phyloP scores from a whole-genome alignment of 2,113 vertebrate species.

The Chaenocephalus aceratus region DNA sequence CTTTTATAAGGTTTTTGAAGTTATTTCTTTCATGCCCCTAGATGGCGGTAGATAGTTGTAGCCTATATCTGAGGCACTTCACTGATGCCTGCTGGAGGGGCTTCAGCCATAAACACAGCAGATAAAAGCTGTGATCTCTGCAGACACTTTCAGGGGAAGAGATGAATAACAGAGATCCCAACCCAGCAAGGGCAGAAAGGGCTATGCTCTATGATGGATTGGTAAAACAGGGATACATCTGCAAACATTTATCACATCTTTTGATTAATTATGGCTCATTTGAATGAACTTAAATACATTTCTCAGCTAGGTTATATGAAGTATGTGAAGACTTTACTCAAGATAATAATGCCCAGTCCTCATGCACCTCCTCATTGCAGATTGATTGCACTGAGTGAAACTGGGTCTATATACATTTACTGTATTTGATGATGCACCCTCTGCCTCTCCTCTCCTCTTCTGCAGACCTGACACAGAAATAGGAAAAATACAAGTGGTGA shows the following conservation, averaged over 20 bases:
- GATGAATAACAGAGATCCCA: conserved; percentile 12
- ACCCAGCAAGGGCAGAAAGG: not conserved
- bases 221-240: not conserved
- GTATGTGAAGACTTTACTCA: not conserved
- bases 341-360: not conserved
- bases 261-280: not conserved
- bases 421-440: not conserved
- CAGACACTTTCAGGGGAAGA: conserved; percentile 10
- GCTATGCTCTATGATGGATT: not conserved
- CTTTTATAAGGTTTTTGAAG: not conserved
- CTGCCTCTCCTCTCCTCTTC: not conserved
- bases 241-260: not conserved
- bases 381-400: conserved; percentile 6
- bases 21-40: conserved; percentile 28
- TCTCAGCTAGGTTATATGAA: not conserved
- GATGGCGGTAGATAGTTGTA: conserved; percentile 53
- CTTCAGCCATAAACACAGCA: conserved; percentile 21
- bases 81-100: not conserved
- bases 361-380: not conserved
- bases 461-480: conserved; percentile 12
- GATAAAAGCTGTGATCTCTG: conserved; percentile 24
- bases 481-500: not conserved
- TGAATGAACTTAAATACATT: not conserved
- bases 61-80: conserved; percentile 13
- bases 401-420: not conserved